Evolutionary conservation across 1,140 invertebrate genomes (phyloP).

Genomic region (Lineus longissimus): DNA sequence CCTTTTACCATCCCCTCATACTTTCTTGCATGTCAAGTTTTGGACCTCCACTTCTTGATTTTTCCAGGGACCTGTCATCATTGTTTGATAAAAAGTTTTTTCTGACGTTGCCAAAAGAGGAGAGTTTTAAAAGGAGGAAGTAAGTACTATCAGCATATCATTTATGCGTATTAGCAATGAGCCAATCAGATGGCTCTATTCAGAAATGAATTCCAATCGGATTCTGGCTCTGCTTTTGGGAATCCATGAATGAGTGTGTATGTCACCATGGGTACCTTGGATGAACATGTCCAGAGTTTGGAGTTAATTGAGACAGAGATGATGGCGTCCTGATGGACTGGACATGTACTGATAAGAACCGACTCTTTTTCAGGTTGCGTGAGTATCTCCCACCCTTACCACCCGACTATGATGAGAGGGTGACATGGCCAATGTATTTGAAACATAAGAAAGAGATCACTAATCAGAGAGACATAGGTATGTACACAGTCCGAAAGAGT

Average conservation of each 20-base stretch:
- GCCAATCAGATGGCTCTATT: too few species aligned
- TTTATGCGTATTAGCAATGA: background rate
- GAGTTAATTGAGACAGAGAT: too few species aligned
- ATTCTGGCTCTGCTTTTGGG: too few species aligned
- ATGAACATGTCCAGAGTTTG: too few species aligned
- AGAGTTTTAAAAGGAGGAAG: constrained; percentile 33
- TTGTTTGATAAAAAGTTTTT: constrained; percentile 47
- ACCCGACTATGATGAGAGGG: constrained; percentile 47
- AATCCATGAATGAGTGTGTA: too few species aligned
- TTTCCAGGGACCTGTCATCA: constrained; percentile 27
- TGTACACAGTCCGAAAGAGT: background rate
- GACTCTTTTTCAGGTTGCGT: constrained; percentile 22
- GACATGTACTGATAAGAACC: too few species aligned
- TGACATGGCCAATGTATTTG: constrained; percentile 51
- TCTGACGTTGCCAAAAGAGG: constrained; percentile 33
- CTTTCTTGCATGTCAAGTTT: too few species aligned
- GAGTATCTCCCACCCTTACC: constrained; percentile 45
- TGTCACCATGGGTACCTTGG: too few species aligned
- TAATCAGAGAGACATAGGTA: constrained; percentile 29
- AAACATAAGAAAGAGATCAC: constrained; percentile 26
- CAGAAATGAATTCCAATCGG: too few species aligned
- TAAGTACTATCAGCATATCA: constrained; percentile 12
- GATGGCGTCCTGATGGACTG: too few species aligned
- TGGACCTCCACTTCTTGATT: constrained; percentile 11
- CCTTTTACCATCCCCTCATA: too few species aligned